Evolutionary conservation across 1,140 invertebrate genomes (phyloP).

Genomic region (Eupeodes corollae): DNA sequence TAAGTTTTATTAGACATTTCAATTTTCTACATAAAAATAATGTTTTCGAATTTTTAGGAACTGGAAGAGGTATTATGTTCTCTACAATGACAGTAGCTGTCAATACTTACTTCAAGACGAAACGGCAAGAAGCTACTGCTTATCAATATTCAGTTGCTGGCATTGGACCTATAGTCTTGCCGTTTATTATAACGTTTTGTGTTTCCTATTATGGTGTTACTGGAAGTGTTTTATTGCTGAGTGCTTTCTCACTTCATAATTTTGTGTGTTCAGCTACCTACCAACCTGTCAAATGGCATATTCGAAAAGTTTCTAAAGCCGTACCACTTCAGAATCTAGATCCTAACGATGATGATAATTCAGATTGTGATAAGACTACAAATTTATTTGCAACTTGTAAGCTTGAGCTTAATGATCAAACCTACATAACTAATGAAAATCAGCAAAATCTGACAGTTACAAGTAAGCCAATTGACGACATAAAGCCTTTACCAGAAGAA

Average conservation of each 20-base stretch:
- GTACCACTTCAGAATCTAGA: no score
- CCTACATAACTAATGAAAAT: slow-evolving; percentile 29
- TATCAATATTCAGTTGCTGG: slow-evolving; percentile 47
- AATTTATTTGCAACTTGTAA: no score
- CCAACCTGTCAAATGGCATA: slow-evolving; percentile 53
- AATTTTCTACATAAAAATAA: not conserved
- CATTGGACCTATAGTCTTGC: slow-evolving; percentile 45
- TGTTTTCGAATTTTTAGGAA: slow-evolving; percentile 31
- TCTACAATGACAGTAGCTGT: slow-evolving; percentile 47
- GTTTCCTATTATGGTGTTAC: slow-evolving; percentile 43
- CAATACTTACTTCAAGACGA: slow-evolving; percentile 48
- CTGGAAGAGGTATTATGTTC: slow-evolving; percentile 45
- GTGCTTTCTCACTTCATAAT: slow-evolving; percentile 44
- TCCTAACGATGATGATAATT: no score
- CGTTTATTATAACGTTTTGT: slow-evolving; percentile 41
- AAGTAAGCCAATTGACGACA: slow-evolving; percentile 20
- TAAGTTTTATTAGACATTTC: slow-evolving; percentile 27
- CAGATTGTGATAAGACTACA: no score
- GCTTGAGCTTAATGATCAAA: slow-evolving; percentile 11
- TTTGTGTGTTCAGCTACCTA: slow-evolving; percentile 44
- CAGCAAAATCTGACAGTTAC: slow-evolving; percentile 18
- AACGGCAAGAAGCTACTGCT: slow-evolving; percentile 45
- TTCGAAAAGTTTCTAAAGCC: slow-evolving; percentile 17
- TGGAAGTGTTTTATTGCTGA: slow-evolving; percentile 44
- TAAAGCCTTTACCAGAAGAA: slow-evolving; percentile 17